phyloP scores from a whole-genome alignment of 2,888 invertebrate species.

The Eilema griseolum region DNA sequence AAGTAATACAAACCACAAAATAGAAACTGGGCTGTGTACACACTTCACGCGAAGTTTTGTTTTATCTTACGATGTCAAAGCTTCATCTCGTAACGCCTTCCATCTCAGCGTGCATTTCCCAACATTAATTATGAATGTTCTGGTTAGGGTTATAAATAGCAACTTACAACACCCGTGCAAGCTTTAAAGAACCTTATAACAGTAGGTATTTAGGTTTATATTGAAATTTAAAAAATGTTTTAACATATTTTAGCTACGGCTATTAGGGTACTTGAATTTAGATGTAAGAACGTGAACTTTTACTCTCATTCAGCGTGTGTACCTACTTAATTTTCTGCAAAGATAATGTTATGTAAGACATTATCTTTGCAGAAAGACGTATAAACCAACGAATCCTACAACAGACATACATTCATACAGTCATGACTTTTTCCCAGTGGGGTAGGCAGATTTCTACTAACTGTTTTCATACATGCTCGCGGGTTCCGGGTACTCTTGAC shows the following conservation, averaged over 20 bases:
- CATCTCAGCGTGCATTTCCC: conserved; percentile 10
- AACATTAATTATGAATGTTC: conserved; percentile 18
- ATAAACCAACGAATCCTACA: not conserved
- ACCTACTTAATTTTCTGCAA: not conserved
- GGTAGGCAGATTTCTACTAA: too few species aligned
- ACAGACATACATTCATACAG: too few species aligned
- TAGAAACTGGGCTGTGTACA: conserved; percentile 19
- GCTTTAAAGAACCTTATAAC: not conserved
- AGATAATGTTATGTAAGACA: too few species aligned
- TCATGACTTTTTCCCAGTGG: too few species aligned
- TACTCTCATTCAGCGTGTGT: not conserved
- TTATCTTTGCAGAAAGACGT: too few species aligned
- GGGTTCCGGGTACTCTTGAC: too few species aligned
- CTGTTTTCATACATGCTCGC: too few species aligned
- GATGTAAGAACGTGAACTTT: conserved; percentile 5
- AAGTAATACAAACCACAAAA: conserved; percentile 4
- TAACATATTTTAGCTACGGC: not conserved
- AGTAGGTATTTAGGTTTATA: conserved; percentile 22
- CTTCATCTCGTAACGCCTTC: conserved; percentile 2
- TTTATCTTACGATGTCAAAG: conserved; percentile 23
- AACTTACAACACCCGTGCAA: not conserved
- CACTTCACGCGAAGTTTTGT: conserved; percentile 20
- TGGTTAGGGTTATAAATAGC: conserved; percentile 13
- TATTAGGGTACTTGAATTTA: not conserved
- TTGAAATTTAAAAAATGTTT: not conserved